These are phyloP conservation scores for Elegia similella DNA, from an alignment of 2,888 invertebrate genomes.

Conservation along the genomic window DNA sequence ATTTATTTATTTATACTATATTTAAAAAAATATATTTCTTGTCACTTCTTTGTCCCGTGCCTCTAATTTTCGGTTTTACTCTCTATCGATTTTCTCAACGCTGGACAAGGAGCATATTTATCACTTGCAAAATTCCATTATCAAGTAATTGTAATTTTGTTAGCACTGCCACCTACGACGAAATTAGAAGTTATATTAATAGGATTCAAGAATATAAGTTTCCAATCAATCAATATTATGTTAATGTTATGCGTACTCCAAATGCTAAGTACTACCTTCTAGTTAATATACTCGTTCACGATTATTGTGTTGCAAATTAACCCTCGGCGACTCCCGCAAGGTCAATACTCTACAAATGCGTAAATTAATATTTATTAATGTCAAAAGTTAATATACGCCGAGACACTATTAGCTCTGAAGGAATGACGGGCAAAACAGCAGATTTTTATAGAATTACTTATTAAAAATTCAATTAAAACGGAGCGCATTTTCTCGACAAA, in stretches of 20 bases:
- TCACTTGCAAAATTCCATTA: too few species aligned
- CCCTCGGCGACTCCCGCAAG: background rate
- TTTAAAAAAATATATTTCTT: too few species aligned
- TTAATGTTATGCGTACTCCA: background rate
- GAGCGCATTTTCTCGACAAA: slow-evolving; percentile 29
- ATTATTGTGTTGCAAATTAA: slow-evolving; percentile 16
- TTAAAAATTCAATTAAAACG: slow-evolving; percentile 36
- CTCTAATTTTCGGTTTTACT: too few species aligned
- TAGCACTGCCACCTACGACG: too few species aligned
- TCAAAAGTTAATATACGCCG: slow-evolving; percentile 42
- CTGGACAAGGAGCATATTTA: too few species aligned
- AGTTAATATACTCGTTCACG: background rate
- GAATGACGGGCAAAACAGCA: slow-evolving; percentile 15
- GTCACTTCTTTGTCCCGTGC: too few species aligned
- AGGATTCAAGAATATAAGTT: too few species aligned
- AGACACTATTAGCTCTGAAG: slow-evolving; percentile 28
- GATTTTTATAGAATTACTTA: slow-evolving; percentile 21
- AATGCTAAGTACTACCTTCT: background rate
- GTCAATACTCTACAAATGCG: slow-evolving; percentile 5
- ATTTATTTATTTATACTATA: too few species aligned
- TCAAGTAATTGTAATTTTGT: too few species aligned
- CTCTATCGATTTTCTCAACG: too few species aligned
- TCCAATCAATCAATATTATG: background rate
- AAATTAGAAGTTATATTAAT: too few species aligned
- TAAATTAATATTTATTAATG: slow-evolving; percentile 45